Conservation (phyloP, 2,797 vertebrate genomes). For the Gallinago nigripennis region DNA sequence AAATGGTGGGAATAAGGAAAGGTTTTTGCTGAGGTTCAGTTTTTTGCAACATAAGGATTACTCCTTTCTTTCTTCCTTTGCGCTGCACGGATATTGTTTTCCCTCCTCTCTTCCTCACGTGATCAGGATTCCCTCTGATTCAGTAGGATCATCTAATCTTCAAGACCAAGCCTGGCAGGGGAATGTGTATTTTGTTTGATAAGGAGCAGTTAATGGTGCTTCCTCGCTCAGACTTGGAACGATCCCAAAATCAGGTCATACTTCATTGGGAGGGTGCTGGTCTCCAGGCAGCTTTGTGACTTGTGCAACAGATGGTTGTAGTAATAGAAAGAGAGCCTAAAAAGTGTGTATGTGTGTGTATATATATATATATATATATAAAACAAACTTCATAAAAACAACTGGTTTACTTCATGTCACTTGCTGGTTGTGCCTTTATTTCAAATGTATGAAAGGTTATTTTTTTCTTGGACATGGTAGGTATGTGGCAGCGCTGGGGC, state of each 20-base stretch:
- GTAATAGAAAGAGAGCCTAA: neutral
- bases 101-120: fast-evolving
- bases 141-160: neutral
- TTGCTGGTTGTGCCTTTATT: neutral
- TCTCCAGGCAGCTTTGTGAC: neutral
- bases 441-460: neutral
- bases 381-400: neutral
- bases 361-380: neutral
- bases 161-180: neutral
- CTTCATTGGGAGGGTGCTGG: neutral
- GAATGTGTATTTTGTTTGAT: neutral
- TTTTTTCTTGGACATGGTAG: neutral
- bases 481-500: neutral
- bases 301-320: neutral
- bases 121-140: neutral
- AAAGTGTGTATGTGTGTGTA: neutral
- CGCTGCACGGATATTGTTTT: neutral
- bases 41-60: fast-evolving
- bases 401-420: neutral
- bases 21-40: neutral
- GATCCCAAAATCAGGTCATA: neutral
- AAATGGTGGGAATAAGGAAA: neutral
- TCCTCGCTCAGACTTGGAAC: neutral
- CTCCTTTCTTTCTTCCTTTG: neutral
- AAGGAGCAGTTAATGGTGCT: neutral